Conservation (phyloP, 2,113 vertebrate genomes). For the Carettochelys insculpta region DNA sequence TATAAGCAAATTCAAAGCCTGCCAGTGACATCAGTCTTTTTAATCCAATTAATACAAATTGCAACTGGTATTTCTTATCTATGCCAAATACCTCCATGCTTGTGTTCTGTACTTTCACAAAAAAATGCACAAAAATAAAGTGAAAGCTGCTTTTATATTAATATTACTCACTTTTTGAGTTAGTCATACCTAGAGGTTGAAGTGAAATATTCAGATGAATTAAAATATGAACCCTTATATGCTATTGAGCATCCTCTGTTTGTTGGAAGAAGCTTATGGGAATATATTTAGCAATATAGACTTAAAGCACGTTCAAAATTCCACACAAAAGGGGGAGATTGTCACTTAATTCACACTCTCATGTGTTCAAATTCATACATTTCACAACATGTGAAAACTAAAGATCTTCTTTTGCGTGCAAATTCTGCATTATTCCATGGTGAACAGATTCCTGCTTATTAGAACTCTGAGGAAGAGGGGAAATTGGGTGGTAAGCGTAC, state of each 20-base stretch:
- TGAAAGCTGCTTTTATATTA: not conserved
- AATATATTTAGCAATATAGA: not conserved
- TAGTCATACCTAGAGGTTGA: not conserved
- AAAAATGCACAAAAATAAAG: not conserved
- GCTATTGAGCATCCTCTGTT: no score
- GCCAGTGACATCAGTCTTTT: not conserved
- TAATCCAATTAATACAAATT: not conserved
- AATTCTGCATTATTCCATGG: not conserved
- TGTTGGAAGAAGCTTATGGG: not conserved
- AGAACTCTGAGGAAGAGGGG: not conserved
- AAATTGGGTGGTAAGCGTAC: not conserved
- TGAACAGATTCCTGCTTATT: not conserved
- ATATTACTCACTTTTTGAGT: not conserved
- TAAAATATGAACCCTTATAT: not conserved
- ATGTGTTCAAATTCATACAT: no score
- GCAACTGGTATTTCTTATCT: not conserved
- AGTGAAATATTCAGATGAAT: not conserved
- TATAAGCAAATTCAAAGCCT: not conserved
- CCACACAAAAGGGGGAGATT: not conserved
- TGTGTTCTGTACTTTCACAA: not conserved
- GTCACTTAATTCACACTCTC: no score
- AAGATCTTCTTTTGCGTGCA: not conserved
- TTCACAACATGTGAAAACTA: not conserved
- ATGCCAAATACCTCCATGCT: not conserved
- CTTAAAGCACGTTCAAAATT: not conserved